These are phyloP conservation scores for Archips xylosteana DNA, from an alignment of 2,888 invertebrate genomes.

Conservation along the genomic window DNA sequence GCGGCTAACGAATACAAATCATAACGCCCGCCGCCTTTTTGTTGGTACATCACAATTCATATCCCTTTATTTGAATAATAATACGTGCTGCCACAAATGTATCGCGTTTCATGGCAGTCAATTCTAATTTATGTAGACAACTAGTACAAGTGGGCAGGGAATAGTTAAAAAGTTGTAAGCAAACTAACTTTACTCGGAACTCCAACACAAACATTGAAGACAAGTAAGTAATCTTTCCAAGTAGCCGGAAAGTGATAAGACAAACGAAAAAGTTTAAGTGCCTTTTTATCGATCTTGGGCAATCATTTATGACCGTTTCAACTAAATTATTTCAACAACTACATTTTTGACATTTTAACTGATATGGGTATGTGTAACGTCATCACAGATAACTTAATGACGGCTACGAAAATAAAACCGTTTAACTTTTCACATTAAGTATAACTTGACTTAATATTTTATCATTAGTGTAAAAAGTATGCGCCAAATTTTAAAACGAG, in stretches of 20 bases:
- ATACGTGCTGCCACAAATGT: constrained; percentile 34
- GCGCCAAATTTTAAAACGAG: not conserved
- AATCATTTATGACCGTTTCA: constrained; percentile 57
- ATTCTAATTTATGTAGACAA: constrained; percentile 26
- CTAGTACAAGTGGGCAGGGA: constrained; percentile 31
- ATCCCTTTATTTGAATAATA: constrained; percentile 44
- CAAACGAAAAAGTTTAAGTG: constrained; percentile 49
- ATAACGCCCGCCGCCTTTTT: constrained; percentile 35
- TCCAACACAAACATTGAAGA: constrained; percentile 42
- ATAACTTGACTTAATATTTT: not conserved
- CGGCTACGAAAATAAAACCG: not conserved
- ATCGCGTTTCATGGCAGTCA: constrained; percentile 36
- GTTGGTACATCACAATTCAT: constrained; percentile 40
- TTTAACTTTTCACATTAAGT: not conserved
- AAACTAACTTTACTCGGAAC: constrained; percentile 31
- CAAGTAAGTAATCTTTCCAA: constrained; percentile 42
- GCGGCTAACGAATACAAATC: constrained; percentile 42
- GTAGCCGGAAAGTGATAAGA: constrained; percentile 51
- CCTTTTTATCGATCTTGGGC: constrained; percentile 41
- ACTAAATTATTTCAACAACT: constrained; percentile 53
- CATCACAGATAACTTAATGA: not conserved
- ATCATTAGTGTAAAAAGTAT: not conserved
- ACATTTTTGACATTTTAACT: constrained; percentile 42
- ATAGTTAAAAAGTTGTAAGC: constrained; percentile 29
- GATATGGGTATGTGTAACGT: not conserved